Evolutionary conservation across 2,797 vertebrate genomes (phyloP).

Genomic region (Labroides dimidiatus): DNA sequence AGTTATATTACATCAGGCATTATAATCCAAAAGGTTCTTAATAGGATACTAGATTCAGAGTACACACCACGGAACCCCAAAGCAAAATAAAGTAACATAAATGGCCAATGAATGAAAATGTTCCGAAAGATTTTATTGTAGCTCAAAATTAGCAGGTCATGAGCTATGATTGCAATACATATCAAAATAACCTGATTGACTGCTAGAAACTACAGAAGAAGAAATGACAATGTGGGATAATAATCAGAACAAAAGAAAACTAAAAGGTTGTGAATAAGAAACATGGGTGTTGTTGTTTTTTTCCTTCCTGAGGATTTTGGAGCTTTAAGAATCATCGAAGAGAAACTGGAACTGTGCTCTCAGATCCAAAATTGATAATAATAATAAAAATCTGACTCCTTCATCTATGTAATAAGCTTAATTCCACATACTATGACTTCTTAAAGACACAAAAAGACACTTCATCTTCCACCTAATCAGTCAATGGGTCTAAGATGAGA

Average conservation of each 20-base stretch:
- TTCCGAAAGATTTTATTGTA: too few relatives aligned
- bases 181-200: not conserved
- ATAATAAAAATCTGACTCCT: constrained; percentile 30
- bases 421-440: constrained; percentile 35
- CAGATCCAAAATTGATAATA: constrained; percentile 24
- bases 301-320: constrained; percentile 1
- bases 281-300: not conserved
- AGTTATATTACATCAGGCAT: too few relatives aligned
- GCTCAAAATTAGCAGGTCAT: too few relatives aligned
- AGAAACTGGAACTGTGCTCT: constrained; percentile 18
- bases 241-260: not conserved
- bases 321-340: constrained; percentile 31
- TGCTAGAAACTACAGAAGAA: not conserved
- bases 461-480: constrained; percentile 10
- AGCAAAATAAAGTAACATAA: too few relatives aligned
- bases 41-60: too few relatives aligned
- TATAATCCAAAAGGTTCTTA: too few relatives aligned
- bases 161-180: too few relatives aligned
- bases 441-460: constrained; percentile 24
- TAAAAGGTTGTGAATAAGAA: not conserved
- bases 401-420: constrained; percentile 31
- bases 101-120: too few relatives aligned
- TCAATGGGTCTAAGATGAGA: constrained; percentile 4
- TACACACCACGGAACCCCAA: too few relatives aligned
- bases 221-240: not conserved